Conservation (phyloP, 2,113 vertebrate genomes). For the Esox niger region DNA sequence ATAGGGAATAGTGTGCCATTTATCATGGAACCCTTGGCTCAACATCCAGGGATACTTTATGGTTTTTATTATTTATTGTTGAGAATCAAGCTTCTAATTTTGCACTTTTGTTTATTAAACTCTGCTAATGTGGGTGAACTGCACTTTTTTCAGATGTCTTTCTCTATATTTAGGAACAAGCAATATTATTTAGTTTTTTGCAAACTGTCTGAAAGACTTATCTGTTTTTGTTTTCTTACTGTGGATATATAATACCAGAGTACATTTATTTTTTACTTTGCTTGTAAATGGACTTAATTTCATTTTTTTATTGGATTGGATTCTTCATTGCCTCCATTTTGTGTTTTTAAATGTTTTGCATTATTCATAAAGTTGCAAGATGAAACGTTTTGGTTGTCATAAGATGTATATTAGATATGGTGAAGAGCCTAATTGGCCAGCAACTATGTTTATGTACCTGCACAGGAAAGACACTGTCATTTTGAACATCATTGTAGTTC, state of each 20-base stretch:
- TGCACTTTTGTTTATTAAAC: slow-evolving; percentile 7
- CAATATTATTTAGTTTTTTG: slow-evolving; percentile 59
- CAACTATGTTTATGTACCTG: slow-evolving; percentile 33
- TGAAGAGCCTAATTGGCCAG: slow-evolving; percentile 8
- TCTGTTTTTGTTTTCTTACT: slow-evolving; percentile 27
- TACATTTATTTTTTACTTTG: slow-evolving; percentile 17
- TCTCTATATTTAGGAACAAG: slow-evolving; percentile 55
- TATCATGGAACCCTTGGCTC: neutral
- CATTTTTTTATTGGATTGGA: slow-evolving; percentile 41
- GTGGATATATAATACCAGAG: neutral
- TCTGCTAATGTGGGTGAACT: neutral
- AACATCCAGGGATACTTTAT: slow-evolving; percentile 1
- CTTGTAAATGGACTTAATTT: slow-evolving; percentile 45
- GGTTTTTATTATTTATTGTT: neutral
- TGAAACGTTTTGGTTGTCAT: slow-evolving; percentile 36
- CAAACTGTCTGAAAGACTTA: slow-evolving; percentile 40
- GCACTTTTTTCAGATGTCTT: slow-evolving; percentile 3
- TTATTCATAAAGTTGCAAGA: slow-evolving; percentile 53
- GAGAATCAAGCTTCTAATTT: slow-evolving; percentile 11
- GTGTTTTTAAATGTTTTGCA: slow-evolving; percentile 45
- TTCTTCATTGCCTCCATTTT: slow-evolving; percentile 36
- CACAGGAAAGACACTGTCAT: slow-evolving; percentile 14
- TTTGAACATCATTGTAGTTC: slow-evolving; percentile 17
- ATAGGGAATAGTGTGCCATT: too few relatives aligned
- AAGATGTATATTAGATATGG: slow-evolving; percentile 24